Percentiles rank a stretch among this genome's conserved stretches.
Conservation (phyloP, 2,113 vertebrate species). For the Mesembrinibis cayennensis region DNA sequence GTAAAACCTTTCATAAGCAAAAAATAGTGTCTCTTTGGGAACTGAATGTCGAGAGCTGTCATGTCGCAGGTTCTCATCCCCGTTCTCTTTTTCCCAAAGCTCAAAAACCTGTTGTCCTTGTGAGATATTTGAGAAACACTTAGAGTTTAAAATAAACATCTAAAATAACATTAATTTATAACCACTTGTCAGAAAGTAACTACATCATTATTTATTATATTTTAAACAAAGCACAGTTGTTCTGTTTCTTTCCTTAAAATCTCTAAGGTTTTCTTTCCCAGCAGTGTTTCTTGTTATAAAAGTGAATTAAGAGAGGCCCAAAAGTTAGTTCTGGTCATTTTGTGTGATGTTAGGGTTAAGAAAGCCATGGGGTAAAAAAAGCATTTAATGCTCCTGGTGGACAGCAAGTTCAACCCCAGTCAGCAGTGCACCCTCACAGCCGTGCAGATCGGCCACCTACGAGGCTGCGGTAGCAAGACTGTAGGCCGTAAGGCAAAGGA, state of each 20-base stretch:
- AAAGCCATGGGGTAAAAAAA: neutral
- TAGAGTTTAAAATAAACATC: neutral
- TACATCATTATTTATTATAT: neutral
- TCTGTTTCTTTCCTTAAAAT: neutral
- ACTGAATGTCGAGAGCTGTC: neutral
- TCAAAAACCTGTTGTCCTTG: neutral
- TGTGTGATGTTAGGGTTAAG: neutral
- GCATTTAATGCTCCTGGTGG: neutral
- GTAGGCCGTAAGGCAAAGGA: neutral
- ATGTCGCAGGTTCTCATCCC: neutral
- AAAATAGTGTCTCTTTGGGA: neutral
- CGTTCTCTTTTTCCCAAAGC: neutral
- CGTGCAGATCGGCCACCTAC: fast-evolving
- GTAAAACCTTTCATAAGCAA: neutral
- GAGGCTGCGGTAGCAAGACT: no score
- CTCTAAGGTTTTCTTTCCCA: neutral
- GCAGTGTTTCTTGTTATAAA: neutral
- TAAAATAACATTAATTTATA: neutral
- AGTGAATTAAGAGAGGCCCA: neutral
- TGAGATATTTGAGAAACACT: neutral
- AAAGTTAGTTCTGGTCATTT: neutral
- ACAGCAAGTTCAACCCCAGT: neutral
- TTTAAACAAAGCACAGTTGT: neutral
- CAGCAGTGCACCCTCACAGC: neutral
- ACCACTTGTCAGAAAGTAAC: neutral